Evolutionary conservation across 2,888 invertebrate species (phyloP).

Genomic region (Machimus rusticus): DNA sequence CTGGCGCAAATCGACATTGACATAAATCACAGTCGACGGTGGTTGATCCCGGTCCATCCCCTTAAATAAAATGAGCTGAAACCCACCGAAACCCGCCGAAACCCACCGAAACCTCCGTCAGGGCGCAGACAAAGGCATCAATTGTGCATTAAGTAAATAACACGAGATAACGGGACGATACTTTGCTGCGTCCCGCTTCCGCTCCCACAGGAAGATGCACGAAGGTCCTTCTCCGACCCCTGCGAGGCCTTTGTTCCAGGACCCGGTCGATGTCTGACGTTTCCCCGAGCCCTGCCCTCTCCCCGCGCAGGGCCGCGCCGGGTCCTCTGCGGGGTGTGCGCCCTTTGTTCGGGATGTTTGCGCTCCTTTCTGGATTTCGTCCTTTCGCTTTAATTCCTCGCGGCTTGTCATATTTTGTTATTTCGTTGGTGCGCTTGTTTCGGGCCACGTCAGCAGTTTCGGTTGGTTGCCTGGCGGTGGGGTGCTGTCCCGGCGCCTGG

Average conservation of each 20-base stretch:
- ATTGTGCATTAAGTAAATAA: slow-evolving; percentile 25
- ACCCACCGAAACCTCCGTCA: slow-evolving; percentile 31
- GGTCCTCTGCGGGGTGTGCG: background rate
- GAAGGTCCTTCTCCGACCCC: background rate
- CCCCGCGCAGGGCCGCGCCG: background rate
- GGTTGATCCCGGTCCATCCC: slow-evolving; percentile 19
- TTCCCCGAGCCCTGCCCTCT: background rate
- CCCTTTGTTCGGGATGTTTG: slow-evolving; percentile 18
- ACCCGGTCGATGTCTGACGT: slow-evolving; percentile 18
- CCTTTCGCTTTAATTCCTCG: slow-evolving; percentile 22
- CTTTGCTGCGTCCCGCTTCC: background rate
- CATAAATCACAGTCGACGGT: slow-evolving; percentile 24
- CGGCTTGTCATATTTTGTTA: slow-evolving; percentile 21
- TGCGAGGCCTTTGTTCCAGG: background rate
- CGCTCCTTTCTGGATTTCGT: slow-evolving; percentile 2
- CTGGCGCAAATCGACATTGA: slow-evolving; percentile 27
- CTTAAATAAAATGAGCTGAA: slow-evolving; percentile 23
- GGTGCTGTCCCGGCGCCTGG: background rate
- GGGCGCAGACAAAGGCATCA: slow-evolving; percentile 20
- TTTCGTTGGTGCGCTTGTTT: background rate
- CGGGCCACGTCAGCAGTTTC: background rate
- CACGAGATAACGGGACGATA: slow-evolving; percentile 15
- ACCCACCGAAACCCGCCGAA: slow-evolving; percentile 20
- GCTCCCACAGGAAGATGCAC: background rate
- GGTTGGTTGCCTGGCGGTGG: background rate